A percentile compares a stretch with the other conserved stretches of the same genome.
These are phyloP conservation scores for Porites australiensis DNA, from an alignment of 64 coral and sea anemone genomes.

Conservation along the genomic window DNA sequence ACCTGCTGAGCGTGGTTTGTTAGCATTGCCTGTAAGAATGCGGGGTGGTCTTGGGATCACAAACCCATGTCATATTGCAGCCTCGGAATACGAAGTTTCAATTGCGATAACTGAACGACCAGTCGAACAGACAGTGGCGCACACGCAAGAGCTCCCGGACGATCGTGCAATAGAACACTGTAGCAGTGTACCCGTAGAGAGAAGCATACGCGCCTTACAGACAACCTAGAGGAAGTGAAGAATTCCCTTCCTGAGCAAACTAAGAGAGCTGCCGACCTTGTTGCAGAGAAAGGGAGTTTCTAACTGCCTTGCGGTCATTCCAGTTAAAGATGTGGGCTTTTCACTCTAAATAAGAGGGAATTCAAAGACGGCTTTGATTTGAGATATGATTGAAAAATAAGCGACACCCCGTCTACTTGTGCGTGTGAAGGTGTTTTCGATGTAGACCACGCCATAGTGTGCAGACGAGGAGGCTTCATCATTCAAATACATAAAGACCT, in stretches of 20 bases:
- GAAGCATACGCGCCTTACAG: neutral
- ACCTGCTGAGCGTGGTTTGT: too few species aligned
- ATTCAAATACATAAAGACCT: conserved; percentile 10
- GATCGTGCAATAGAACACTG: conserved; percentile 14
- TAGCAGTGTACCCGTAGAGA: conserved; percentile 32
- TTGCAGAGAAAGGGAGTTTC: neutral
- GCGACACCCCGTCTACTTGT: conserved; percentile 32
- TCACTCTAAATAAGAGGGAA: neutral
- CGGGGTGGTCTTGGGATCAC: too few species aligned
- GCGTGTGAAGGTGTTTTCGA: conserved; percentile 9
- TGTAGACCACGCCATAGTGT: conserved; percentile 18
- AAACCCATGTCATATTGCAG: too few species aligned
- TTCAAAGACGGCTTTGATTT: conserved; percentile 16
- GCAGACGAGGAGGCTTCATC: conserved; percentile 11
- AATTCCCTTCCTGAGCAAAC: conserved; percentile 14
- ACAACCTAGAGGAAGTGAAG: conserved; percentile 37
- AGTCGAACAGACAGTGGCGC: conserved; percentile 19
- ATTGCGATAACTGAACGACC: too few species aligned
- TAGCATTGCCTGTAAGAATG: too few species aligned
- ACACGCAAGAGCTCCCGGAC: conserved; percentile 40
- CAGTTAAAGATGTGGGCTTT: conserved; percentile 10
- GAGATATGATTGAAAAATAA: conserved; percentile 13
- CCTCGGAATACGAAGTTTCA: too few species aligned
- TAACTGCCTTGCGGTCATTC: neutral
- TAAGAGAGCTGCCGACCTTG: neutral